These are phyloP conservation scores for Nansenia antarctica DNA, from an alignment of 2,113 vertebrate species.

Conservation along the genomic window DNA sequence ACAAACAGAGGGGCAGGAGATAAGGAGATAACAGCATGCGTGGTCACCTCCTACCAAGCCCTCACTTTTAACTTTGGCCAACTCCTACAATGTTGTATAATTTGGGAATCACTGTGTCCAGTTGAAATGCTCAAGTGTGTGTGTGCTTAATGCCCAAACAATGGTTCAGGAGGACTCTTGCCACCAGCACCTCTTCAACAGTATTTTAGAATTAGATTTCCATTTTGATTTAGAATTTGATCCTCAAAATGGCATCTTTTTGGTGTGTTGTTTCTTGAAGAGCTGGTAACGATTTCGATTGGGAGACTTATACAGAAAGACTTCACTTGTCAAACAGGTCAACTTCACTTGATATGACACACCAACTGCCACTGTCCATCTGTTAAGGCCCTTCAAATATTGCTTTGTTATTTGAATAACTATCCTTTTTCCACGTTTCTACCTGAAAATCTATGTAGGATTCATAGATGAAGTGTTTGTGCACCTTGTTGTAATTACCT, in stretches of 20 bases:
- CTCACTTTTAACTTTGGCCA: neutral
- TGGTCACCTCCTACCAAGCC: conserved; percentile 32
- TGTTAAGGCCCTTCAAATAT: neutral
- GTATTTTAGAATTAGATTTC: too few species aligned
- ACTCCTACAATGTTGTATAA: conserved; percentile 41
- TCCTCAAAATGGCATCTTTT: neutral
- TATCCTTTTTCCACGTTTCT: conserved; percentile 1
- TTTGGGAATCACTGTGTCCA: conserved; percentile 59
- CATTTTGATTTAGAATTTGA: neutral
- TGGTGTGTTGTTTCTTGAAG: neutral
- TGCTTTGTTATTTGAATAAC: neutral
- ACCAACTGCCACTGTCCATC: neutral
- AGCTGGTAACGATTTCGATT: neutral
- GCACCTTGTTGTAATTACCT: too few species aligned
- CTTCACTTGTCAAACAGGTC: neutral
- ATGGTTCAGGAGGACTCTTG: conserved; percentile 25
- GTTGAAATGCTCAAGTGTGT: conserved; percentile 23
- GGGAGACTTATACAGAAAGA: neutral
- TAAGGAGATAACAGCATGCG: conserved; percentile 30
- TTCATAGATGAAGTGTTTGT: neutral
- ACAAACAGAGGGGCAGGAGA: neutral
- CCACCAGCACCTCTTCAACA: neutral
- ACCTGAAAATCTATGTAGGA: neutral
- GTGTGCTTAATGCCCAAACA: conserved; percentile 37
- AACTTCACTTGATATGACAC: neutral